Evolutionary conservation across 1,140 invertebrate genomes (phyloP), one percentile per base, ranked within the genome.

Genomic region (Lasaia peninsularis): DNA sequence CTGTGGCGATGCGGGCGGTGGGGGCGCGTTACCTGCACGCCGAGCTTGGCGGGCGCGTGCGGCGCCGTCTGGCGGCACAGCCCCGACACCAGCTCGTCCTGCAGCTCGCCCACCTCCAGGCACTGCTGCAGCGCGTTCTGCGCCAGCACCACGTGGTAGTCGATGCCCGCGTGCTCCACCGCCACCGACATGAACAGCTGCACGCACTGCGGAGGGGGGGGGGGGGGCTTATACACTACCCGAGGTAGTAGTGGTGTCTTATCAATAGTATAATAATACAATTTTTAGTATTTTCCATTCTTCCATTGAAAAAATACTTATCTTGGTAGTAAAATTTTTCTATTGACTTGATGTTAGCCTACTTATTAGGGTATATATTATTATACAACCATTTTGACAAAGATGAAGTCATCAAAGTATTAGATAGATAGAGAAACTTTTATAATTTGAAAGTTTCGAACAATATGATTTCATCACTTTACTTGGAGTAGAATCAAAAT

Each of bases 131-230:
- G 90, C 8, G 97, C 95, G 84, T 98, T 98, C 92, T 98, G 97
- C 18, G 97, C 97, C 60, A 99, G 90, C 49, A 96, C 95, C 68
- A 98, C 97, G 79, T 98, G 97, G 84, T 98, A 98, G 89, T 98
- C 97, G 71, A 99, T 98, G 69, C 96, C 96, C 33, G 96, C 95
- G 70, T 97, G 96, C 88, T 98, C 97, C 60, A 99, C 94, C 12
- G 94, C 93, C 63, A 98, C 97, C 12, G 96, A 98, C 92, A 97
- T 97, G 88, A 98, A 99, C 67, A 98, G 91, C 80, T 98, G 96
- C 68, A 96, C 94, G 82, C 96, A 96, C 96, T 97, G 88, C 37
- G 37, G 7, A 40, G 2, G 2, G 24, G n/a, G n/a, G n/a, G n/a
- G n/a, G n/a, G n/a, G n/a, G n/a, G n/a, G n/a, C n/a, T n/a, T n/a